Conservation (phyloP, 2,888 invertebrate species). For the Drosophila longiperda region DNA sequence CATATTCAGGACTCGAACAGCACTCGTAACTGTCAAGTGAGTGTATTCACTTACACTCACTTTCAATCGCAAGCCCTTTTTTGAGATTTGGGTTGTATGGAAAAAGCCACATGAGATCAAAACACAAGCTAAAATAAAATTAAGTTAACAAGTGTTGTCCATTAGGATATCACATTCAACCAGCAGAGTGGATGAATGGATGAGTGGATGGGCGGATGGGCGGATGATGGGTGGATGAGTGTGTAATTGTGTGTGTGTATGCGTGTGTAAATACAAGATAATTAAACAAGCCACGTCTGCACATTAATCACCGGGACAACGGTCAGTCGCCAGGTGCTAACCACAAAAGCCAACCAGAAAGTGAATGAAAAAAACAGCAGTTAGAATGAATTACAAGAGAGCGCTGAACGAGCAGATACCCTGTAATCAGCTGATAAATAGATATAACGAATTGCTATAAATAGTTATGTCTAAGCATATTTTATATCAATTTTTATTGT, state of each 20-base stretch:
- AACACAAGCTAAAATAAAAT: slow-evolving; percentile 39
- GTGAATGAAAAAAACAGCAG: slow-evolving; percentile 2
- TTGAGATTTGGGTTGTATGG: not conserved
- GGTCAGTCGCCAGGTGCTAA: slow-evolving; percentile 51
- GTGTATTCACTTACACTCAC: slow-evolving; percentile 48
- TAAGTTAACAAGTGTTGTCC: slow-evolving; percentile 55
- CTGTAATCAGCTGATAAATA: not conserved
- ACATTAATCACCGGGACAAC: slow-evolving; percentile 78
- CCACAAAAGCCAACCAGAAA: slow-evolving; percentile 40
- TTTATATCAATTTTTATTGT: not conserved
- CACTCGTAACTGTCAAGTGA: slow-evolving; percentile 29
- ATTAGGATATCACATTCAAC: slow-evolving; percentile 46
- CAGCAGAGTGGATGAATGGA: slow-evolving; percentile 8
- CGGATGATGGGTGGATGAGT: slow-evolving; percentile 1
- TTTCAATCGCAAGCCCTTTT: slow-evolving; percentile 18
- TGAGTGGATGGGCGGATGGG: not conserved
- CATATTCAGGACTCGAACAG: slow-evolving; percentile 26
- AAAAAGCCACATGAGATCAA: slow-evolving; percentile 2
- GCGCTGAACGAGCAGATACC: not conserved
- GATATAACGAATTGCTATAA: not conserved
- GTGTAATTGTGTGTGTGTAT: slow-evolving; percentile 22
- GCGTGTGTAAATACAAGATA: slow-evolving; percentile 69
- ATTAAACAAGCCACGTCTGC: slow-evolving; percentile 72
- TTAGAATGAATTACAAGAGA: not conserved
- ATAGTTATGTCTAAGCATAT: not conserved